These are phyloP conservation scores for Adelognathus sp. DNA, from an alignment of 2,888 invertebrate species.

Conservation along the genomic window DNA sequence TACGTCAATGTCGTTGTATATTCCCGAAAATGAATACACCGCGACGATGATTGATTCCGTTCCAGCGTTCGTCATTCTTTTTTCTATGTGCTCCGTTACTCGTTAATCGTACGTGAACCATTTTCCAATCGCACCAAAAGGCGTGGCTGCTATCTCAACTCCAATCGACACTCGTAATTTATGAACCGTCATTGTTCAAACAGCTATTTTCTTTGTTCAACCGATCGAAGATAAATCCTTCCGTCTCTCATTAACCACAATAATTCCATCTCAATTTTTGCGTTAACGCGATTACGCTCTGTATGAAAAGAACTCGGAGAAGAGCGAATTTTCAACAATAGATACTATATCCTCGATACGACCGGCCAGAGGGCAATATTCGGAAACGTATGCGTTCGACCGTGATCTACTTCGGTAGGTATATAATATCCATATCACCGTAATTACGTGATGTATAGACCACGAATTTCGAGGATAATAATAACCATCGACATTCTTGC, in stretches of 20 bases:
- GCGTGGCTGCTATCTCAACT: too few species aligned
- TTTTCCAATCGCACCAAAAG: too few species aligned
- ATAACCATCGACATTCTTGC: constrained; percentile 8
- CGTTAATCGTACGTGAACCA: too few species aligned
- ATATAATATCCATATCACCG: background rate
- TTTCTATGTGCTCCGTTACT: too few species aligned
- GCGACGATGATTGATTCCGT: too few species aligned
- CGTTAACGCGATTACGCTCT: background rate
- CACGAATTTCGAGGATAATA: background rate
- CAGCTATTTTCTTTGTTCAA: too few species aligned
- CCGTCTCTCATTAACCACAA: background rate
- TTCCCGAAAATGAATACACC: too few species aligned
- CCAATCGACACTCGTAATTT: background rate
- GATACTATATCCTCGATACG: background rate
- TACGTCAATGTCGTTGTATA: too few species aligned
- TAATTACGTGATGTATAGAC: background rate
- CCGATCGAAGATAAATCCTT: background rate
- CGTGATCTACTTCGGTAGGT: background rate
- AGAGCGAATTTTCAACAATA: background rate
- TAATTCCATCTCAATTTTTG: background rate
- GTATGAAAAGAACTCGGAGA: background rate
- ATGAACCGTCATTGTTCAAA: background rate
- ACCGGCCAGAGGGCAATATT: background rate
- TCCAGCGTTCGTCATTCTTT: too few species aligned
- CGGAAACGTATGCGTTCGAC: background rate